Evolutionary conservation across 2,888 invertebrate species (phyloP).

Genomic region (Ophioninae sp.): DNA sequence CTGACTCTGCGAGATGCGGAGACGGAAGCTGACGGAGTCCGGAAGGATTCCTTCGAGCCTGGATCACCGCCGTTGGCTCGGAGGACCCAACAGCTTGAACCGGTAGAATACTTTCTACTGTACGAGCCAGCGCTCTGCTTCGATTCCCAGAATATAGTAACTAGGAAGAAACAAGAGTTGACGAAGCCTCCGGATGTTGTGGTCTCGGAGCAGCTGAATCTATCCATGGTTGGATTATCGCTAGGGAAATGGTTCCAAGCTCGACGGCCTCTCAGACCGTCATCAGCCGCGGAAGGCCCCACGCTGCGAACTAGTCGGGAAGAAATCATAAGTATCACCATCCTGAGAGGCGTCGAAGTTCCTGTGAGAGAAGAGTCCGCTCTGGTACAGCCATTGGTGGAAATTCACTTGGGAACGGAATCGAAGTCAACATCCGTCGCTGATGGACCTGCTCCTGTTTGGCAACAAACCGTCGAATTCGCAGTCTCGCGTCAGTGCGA

Average conservation of each 20-base stretch:
- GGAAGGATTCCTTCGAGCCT: neutral
- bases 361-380: conserved; percentile 79
- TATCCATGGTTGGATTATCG: conserved; percentile 73
- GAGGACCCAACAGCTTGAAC: conserved; percentile 54
- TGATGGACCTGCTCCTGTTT: conserved; percentile 78
- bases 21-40: neutral
- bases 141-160: conserved; percentile 19
- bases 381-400: conserved; percentile 75
- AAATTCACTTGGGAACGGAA: conserved; percentile 76
- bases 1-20: conserved; percentile 59
- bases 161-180: conserved; percentile 50
- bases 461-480: conserved; percentile 78
- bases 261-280: conserved; percentile 70
- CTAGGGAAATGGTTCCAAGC: conserved; percentile 72
- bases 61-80: conserved; percentile 31
- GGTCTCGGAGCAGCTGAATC: conserved; percentile 72
- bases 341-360: conserved; percentile 77
- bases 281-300: conserved; percentile 62
- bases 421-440: conserved; percentile 71
- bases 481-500: conserved; percentile 71
- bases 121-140: conserved; percentile 70
- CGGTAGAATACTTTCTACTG: conserved; percentile 72
- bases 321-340: conserved; percentile 74
- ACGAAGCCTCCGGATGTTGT: conserved; percentile 72
- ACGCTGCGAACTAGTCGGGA: conserved; percentile 69